Conservation (phyloP, 92 coral and sea anemone genomes). For the Phymanthus crucifer region DNA sequence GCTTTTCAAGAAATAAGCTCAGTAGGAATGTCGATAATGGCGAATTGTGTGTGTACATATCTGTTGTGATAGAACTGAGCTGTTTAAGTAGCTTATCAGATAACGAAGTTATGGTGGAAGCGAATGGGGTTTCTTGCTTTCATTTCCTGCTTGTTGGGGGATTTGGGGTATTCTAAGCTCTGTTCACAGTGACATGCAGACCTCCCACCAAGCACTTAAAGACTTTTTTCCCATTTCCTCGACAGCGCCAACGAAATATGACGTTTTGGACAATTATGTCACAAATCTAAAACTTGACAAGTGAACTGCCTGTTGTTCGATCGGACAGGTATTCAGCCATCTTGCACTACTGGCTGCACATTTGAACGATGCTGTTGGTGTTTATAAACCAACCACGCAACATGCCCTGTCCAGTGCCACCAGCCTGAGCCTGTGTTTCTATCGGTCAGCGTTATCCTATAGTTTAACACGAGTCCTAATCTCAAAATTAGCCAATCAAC, state of each 20-base stretch:
- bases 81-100: conserved; percentile 21
- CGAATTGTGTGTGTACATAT: background rate
- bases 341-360: background rate
- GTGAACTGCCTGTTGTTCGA: background rate
- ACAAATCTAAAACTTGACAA: background rate
- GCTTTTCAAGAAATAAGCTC: conserved; percentile 20
- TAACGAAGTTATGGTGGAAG: conserved; percentile 8
- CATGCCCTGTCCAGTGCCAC: too few species aligned
- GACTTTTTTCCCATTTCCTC: background rate
- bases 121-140: background rate
- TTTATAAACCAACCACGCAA: background rate
- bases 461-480: too few species aligned
- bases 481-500: too few species aligned
- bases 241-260: background rate
- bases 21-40: conserved; percentile 20
- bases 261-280: background rate
- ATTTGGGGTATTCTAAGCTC: conserved; percentile 3
- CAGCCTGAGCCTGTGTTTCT: too few species aligned
- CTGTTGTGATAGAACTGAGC: background rate
- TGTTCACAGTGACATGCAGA: background rate
- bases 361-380: background rate
- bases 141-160: conserved; percentile 2
- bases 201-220: conserved; percentile 19
- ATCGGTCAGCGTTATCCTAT: too few species aligned
- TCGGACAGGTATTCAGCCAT: background rate